These are phyloP conservation scores for Nomada fucata DNA, from an alignment of 2,888 invertebrate species.

Conservation along the genomic window DNA sequence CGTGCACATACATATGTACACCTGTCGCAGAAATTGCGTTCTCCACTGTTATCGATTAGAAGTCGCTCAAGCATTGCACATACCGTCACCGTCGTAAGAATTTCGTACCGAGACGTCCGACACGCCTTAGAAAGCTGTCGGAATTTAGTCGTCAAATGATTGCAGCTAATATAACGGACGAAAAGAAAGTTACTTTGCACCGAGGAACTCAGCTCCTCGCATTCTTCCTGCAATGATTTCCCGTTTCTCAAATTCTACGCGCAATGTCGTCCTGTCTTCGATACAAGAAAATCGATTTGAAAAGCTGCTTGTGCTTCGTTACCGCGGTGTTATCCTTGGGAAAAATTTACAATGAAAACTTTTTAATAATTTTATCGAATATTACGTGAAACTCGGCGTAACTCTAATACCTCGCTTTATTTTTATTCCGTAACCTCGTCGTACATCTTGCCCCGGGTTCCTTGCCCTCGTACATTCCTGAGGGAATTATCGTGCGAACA, in stretches of 20 bases:
- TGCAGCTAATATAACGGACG: neutral
- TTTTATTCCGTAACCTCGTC: conserved; percentile 29
- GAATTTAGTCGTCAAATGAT: neutral
- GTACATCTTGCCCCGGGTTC: conserved; percentile 23
- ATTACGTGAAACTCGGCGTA: conserved; percentile 16
- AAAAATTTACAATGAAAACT: neutral
- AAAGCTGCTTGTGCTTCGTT: conserved; percentile 22
- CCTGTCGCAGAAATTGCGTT: too few species aligned
- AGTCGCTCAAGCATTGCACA: too few species aligned
- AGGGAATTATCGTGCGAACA: conserved; percentile 59
- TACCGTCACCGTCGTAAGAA: too few species aligned
- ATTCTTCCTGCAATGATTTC: neutral
- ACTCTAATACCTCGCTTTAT: conserved; percentile 44
- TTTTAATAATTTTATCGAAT: conserved; percentile 42
- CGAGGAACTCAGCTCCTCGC: too few species aligned
- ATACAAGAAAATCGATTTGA: conserved; percentile 6
- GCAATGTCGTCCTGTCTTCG: neutral
- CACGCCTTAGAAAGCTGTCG: too few species aligned
- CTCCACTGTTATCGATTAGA: too few species aligned
- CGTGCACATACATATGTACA: too few species aligned
- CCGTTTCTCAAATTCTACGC: neutral
- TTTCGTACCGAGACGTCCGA: too few species aligned
- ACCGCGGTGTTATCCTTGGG: conserved; percentile 7
- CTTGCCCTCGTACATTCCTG: conserved; percentile 37
- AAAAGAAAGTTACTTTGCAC: neutral